phyloP scores from a whole-genome alignment of 2,113 vertebrate genomes.

The Gallinago media region DNA sequence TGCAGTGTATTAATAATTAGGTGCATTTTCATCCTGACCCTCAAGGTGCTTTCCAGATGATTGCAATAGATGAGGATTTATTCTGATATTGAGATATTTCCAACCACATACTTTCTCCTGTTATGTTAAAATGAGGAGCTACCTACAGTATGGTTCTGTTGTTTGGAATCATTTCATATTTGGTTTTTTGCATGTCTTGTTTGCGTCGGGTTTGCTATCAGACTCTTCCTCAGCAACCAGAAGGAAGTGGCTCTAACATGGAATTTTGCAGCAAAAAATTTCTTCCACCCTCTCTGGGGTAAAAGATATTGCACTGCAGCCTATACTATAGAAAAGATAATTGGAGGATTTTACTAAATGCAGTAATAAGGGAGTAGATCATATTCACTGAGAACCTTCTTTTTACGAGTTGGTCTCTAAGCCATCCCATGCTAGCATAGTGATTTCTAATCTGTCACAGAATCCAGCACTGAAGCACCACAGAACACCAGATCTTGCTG shows the following conservation, averaged over 20 bases:
- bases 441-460: background rate
- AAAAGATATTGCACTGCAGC: background rate
- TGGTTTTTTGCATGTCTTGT: background rate
- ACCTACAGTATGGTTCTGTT: background rate
- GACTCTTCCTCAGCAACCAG: background rate
- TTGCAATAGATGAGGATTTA: background rate
- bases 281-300: background rate
- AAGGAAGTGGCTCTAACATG: background rate
- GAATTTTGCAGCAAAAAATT: background rate
- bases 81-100: background rate
- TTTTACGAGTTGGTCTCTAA: background rate
- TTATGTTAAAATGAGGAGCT: background rate
- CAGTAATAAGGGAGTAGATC: background rate
- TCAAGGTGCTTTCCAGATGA: background rate
- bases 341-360: background rate
- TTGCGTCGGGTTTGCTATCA: background rate
- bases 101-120: background rate
- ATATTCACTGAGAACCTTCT: background rate
- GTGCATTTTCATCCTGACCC: background rate
- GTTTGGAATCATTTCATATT: background rate
- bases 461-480: background rate
- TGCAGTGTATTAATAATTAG: background rate
- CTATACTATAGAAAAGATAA: background rate
- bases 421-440: background rate
- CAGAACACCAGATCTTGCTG: background rate